phyloP scores from a whole-genome alignment of 2,888 invertebrate genomes.

The Hydrotaea diabolus region DNA sequence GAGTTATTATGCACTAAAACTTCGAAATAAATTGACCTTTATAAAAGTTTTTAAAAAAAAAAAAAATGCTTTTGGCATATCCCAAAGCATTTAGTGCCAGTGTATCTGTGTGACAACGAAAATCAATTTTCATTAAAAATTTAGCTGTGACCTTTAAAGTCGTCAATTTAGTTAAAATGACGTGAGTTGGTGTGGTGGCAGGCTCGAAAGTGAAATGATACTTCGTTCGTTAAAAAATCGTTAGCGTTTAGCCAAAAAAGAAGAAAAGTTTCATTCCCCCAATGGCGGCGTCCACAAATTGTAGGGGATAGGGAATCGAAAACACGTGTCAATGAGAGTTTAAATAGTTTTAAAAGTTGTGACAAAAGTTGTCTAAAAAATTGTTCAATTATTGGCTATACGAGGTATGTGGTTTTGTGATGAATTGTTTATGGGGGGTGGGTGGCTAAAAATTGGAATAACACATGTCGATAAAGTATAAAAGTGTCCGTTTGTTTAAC shows the following conservation, averaged over 20 bases:
- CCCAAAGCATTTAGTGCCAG: neutral
- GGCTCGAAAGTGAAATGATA: neutral
- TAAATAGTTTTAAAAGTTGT: neutral
- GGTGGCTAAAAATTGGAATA: too few species aligned
- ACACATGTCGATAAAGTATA: too few species aligned
- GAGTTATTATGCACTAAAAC: too few species aligned
- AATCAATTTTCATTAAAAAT: conserved; percentile 34
- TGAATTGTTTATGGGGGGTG: too few species aligned
- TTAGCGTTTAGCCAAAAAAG: neutral
- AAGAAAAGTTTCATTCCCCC: conserved; percentile 20
- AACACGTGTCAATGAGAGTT: too few species aligned
- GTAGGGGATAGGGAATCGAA: neutral
- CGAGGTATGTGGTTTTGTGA: too few species aligned
- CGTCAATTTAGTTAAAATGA: conserved; percentile 23
- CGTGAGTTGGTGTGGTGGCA: neutral
- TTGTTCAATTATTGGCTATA: neutral
- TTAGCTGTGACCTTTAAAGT: conserved; percentile 5
- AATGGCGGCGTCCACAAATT: neutral
- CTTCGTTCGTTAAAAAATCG: neutral
- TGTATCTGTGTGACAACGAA: neutral
- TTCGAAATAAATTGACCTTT: too few species aligned
- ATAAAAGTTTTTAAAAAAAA: too few species aligned
- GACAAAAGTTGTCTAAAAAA: neutral
- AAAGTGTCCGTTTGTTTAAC: too few species aligned
- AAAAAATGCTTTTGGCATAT: neutral